Evolutionary conservation across 1,140 invertebrate genomes (phyloP).

Genomic region (Nilaparvata lugens): DNA sequence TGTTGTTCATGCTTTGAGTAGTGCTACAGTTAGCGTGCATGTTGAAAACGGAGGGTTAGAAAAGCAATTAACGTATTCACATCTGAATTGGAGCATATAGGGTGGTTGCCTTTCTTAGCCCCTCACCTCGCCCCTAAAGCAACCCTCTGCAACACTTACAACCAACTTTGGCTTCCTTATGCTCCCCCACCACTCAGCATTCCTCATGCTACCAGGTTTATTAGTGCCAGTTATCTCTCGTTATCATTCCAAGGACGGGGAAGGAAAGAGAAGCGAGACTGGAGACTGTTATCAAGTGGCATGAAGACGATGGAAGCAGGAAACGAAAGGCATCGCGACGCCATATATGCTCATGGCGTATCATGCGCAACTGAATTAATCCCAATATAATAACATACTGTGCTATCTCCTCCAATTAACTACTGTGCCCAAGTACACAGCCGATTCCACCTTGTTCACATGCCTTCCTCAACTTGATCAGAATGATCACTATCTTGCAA

Average conservation of each 20-base stretch:
- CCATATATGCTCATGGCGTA: background rate
- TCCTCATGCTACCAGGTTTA: background rate
- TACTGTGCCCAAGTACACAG: too few relatives aligned
- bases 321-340: background rate
- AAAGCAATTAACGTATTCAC: constrained; percentile 13
- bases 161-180: background rate
- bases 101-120: background rate
- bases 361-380: background rate
- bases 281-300: too few relatives aligned
- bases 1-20: too few relatives aligned
- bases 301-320: background rate
- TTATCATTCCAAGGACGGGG: background rate
- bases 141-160: background rate
- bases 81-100: background rate
- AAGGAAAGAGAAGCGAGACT: background rate
- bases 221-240: background rate
- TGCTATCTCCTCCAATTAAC: too few relatives aligned
- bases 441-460: too few relatives aligned
- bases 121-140: background rate
- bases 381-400: background rate
- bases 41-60: background rate
- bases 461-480: too few relatives aligned
- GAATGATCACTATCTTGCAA: too few relatives aligned
- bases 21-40: background rate
- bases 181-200: too few relatives aligned